A percentile compares a stretch with the other conserved stretches of the same genome.
Evolutionary conservation across 2,113 vertebrate species (phyloP).

Genomic region (Monopterus albus): DNA sequence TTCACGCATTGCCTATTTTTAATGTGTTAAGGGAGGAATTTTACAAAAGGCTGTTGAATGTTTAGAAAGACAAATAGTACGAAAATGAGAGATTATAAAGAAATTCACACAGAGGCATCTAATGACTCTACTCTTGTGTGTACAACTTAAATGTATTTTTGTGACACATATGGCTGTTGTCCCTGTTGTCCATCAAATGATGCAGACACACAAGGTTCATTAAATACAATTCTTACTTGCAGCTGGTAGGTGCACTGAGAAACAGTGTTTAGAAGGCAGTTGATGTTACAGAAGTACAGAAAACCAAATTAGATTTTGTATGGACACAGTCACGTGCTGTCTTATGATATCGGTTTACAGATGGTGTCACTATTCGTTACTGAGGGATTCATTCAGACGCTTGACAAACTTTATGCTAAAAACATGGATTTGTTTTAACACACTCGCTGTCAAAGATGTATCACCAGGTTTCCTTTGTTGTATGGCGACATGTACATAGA

Average conservation of each 20-base stretch:
- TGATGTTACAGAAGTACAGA: slow-evolving; percentile 35
- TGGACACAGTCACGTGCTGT: not conserved
- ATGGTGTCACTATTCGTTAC: slow-evolving; percentile 7
- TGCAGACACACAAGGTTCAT: slow-evolving; percentile 6
- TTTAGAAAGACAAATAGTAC: slow-evolving; percentile 20
- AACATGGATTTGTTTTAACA: slow-evolving; percentile 22
- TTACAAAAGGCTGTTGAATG: slow-evolving; percentile 33
- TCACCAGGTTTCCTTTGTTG: slow-evolving; percentile 30
- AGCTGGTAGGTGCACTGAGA: not conserved
- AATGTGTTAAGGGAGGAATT: slow-evolving; percentile 29
- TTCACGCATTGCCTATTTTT: slow-evolving; percentile 21
- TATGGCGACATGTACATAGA: slow-evolving; percentile 63
- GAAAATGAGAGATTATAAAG: slow-evolving; percentile 19
- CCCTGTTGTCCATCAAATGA: too few species aligned
- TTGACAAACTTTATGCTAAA: slow-evolving; percentile 61
- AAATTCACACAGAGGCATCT: too few species aligned
- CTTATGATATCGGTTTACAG: not conserved
- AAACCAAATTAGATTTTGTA: slow-evolving; percentile 15
- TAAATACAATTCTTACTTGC: slow-evolving; percentile 3
- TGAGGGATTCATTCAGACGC: slow-evolving; percentile 54
- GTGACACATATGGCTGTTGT: slow-evolving; percentile 8
- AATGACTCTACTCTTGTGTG: too few species aligned
- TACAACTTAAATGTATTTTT: slow-evolving; percentile 46
- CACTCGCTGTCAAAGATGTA: slow-evolving; percentile 1
- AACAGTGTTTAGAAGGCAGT: slow-evolving; percentile 5